Percentiles rank a stretch among this genome's conserved stretches.
Evolutionary conservation across 2,113 vertebrate genomes (phyloP).

Genomic region (Callospermophilus lateralis): DNA sequence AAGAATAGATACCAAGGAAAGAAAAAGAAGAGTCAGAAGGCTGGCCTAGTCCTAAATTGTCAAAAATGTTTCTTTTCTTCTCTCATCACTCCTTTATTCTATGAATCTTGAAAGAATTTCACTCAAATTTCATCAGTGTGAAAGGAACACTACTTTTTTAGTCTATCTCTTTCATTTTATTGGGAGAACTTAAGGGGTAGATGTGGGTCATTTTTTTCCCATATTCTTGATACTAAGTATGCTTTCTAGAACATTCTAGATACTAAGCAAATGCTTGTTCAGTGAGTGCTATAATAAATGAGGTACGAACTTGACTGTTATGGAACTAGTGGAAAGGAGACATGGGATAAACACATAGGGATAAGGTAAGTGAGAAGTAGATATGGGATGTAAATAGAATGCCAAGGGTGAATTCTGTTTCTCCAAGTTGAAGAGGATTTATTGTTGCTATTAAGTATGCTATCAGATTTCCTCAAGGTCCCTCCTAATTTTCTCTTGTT

Average conservation of each 20-base stretch:
- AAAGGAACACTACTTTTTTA: background rate
- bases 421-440: background rate
- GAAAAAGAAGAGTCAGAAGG: background rate
- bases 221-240: background rate
- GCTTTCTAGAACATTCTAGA: background rate
- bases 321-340: background rate
- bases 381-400: accelerated
- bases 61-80: background rate
- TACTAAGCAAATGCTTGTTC: background rate
- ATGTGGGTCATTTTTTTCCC: background rate
- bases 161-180: background rate
- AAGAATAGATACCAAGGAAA: background rate
- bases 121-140: background rate
- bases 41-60: background rate
- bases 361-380: background rate
- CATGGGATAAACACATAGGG: background rate
- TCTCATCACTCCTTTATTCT: background rate
- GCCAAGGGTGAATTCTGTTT: background rate
- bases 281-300: background rate
- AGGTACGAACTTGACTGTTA: too few species aligned
- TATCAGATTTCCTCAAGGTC: background rate
- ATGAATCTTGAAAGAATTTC: background rate
- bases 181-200: background rate
- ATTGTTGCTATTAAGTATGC: background rate
- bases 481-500: background rate